Conservation (phyloP, 2,888 invertebrate genomes). For the Diachrysia chrysitis region DNA sequence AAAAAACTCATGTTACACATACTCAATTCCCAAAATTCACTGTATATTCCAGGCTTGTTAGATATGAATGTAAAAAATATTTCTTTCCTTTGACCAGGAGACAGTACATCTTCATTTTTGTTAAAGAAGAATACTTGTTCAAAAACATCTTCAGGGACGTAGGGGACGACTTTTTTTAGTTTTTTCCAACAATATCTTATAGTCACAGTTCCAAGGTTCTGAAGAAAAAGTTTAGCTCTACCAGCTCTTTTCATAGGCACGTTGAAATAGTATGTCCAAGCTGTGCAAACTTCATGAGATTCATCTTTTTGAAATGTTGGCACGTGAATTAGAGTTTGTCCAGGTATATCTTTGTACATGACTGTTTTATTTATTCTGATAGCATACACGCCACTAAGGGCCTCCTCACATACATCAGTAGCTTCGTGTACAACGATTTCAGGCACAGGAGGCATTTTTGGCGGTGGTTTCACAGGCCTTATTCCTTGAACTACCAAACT, state of each 20-base stretch:
- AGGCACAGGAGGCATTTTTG: slow-evolving; percentile 69
- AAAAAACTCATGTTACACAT: slow-evolving; percentile 81
- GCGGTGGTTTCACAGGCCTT: slow-evolving; percentile 70
- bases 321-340: slow-evolving; percentile 63
- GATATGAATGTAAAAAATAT: slow-evolving; percentile 86
- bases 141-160: slow-evolving; percentile 71
- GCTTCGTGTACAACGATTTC: slow-evolving; percentile 61
- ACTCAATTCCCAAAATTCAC: slow-evolving; percentile 86
- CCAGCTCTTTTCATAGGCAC: slow-evolving; percentile 72
- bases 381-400: slow-evolving; percentile 69
- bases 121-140: slow-evolving; percentile 88
- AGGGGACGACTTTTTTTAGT: slow-evolving; percentile 70
- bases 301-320: slow-evolving; percentile 62
- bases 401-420: slow-evolving; percentile 30
- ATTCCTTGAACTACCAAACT: slow-evolving; percentile 75
- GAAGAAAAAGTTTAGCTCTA: slow-evolving; percentile 76
- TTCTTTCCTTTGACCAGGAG: slow-evolving; percentile 83
- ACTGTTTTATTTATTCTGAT: slow-evolving; percentile 80
- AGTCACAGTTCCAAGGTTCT: slow-evolving; percentile 86
- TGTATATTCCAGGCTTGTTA: slow-evolving; percentile 73
- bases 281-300: slow-evolving; percentile 71
- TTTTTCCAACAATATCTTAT: slow-evolving; percentile 87
- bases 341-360: slow-evolving; percentile 70
- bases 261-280: slow-evolving; percentile 84
- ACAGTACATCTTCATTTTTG: slow-evolving; percentile 86